These are phyloP conservation scores for Nebria brevicollis DNA, from an alignment of 2,888 invertebrate genomes.

Conservation along the genomic window DNA sequence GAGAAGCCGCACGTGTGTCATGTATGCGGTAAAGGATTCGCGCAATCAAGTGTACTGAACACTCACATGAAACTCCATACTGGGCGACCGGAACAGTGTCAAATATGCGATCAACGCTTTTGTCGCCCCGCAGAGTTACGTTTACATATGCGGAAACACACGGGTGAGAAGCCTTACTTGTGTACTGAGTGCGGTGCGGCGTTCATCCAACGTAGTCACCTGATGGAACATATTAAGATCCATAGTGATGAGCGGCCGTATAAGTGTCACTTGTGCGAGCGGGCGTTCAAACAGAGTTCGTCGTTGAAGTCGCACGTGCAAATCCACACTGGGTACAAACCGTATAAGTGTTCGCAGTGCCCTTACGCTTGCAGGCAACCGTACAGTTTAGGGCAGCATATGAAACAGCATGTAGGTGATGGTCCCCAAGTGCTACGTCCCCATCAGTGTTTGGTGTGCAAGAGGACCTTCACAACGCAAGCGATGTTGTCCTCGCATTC, in stretches of 20 bases:
- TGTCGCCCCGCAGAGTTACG: conserved; percentile 57
- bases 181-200: conserved; percentile 57
- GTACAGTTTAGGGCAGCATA: conserved; percentile 57
- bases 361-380: conserved; percentile 57
- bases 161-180: conserved; percentile 59
- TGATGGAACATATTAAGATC: conserved; percentile 57
- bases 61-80: conserved; percentile 59
- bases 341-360: conserved; percentile 57
- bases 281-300: conserved; percentile 56
- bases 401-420: conserved; percentile 54
- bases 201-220: conserved; percentile 58
- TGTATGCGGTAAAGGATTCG: conserved; percentile 57
- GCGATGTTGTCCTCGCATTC: conserved; percentile 49
- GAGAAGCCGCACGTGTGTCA: conserved; percentile 56
- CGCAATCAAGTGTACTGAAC: conserved; percentile 57
- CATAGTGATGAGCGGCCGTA: conserved; percentile 58
- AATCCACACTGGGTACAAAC: conserved; percentile 58
- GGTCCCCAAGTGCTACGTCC: conserved; percentile 42
- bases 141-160: conserved; percentile 59
- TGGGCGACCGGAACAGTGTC: conserved; percentile 57
- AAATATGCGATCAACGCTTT: conserved; percentile 57
- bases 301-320: conserved; percentile 57
- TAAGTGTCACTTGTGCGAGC: conserved; percentile 57
- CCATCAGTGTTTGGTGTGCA: conserved; percentile 48
- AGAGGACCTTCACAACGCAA: conserved; percentile 47